phyloP scores from a whole-genome alignment of 2,113 vertebrate genomes.

The Recurvirostra avosetta region DNA sequence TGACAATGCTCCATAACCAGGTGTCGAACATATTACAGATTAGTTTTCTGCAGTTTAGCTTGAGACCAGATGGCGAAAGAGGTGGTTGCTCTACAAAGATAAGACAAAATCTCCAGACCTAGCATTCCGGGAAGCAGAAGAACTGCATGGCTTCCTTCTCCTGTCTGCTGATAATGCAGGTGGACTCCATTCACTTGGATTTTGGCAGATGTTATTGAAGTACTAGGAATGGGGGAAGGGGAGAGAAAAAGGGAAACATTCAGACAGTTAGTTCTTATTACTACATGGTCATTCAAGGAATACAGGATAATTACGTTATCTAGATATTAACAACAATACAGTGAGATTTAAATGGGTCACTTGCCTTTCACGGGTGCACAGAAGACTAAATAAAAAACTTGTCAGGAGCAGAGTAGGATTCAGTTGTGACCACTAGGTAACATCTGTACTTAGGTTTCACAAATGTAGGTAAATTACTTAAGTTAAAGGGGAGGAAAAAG shows the following conservation, averaged over 20 bases:
- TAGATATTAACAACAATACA: neutral
- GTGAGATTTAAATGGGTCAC: neutral
- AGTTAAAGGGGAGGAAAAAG: neutral
- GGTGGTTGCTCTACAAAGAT: neutral
- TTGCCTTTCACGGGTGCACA: neutral
- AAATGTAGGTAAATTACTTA: neutral
- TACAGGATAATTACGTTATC: neutral
- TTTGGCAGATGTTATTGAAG: slow-evolving; percentile 71
- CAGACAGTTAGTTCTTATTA: neutral
- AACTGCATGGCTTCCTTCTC: slow-evolving; percentile 81
- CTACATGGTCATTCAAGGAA: neutral
- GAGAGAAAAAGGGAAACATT: slow-evolving; percentile 24
- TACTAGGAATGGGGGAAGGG: slow-evolving; percentile 59
- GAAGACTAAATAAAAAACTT: neutral
- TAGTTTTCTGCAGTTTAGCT: neutral
- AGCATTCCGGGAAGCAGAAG: slow-evolving; percentile 89
- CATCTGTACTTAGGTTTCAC: neutral
- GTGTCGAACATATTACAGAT: neutral
- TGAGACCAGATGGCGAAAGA: neutral
- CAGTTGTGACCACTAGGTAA: neutral
- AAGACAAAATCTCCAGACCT: slow-evolving; percentile 71
- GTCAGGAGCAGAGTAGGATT: neutral
- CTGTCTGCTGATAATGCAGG: slow-evolving; percentile 83
- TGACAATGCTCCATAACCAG: neutral
- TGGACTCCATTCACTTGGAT: slow-evolving; percentile 83